Base-by-base conservation (phyloP, 2,888 invertebrate genomes). In the Graphium colonna region DNA sequence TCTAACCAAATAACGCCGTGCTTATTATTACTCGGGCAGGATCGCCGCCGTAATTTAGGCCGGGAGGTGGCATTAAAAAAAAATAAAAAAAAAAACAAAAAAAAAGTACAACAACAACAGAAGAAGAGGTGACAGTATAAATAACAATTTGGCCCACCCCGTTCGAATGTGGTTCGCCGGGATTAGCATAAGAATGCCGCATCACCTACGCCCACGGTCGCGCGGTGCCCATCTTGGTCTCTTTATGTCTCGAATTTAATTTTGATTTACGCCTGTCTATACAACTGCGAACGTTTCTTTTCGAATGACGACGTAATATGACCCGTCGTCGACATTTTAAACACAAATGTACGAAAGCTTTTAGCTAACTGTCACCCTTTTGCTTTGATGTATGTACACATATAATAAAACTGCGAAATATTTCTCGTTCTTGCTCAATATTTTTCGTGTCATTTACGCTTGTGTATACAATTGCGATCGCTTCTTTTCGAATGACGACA, bases 101-200 rank as follows among this genome's bases (percentile, higher is more conserved):
- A 36, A n/a, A 36, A 9, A 31, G 12, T 3, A n/a, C 12, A n/a
- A 36, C 3, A 36, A 36, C 72, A 73, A 51, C 42, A 42, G 18
- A 71, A 42, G 33, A 72, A 71, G 78, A 87, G 83, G 85, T 88
- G 88, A 87, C 88, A 88, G 85, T 84, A 88, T 88, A 88, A 89
- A 89, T 88, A 89, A 89, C 88, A 88, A 87, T 89, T 89, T 88
- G 81, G 88, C 87, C 87, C 88, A 88, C 88, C 88, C 86, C 82
- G 85, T 79, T 81, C 73, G 81, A 74, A 79, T 81, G 79, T 80
- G 82, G 78, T 77, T 77, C 80, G 79, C 72, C 71, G 64, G 81
- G 85, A 89, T 89, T 88, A 88, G 80, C 88, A 89, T 89, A 89
- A 87, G 88, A 89, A 89, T 88, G 88, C 85, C 72, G 78, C 85